Base-by-base conservation (phyloP, 92 coral and sea anemone species). In the Phymanthus crucifer region DNA sequence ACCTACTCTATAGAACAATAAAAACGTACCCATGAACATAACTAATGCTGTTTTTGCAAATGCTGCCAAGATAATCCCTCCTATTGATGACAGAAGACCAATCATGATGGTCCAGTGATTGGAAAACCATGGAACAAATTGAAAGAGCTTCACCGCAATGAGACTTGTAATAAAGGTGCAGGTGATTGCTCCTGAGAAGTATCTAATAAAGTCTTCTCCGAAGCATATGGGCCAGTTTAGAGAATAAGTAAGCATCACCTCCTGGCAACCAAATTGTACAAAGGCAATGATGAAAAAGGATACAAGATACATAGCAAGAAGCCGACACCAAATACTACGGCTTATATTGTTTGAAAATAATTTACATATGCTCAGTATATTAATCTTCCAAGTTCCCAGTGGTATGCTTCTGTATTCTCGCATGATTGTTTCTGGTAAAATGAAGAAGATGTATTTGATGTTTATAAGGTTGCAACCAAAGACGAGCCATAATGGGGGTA, bases 161-260 rank as follows among this genome's bases (percentile, higher is more conserved):
- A 84, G 54, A 35, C 88, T 84, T 79, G 84, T 16, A 31, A 84
- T 47, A 72, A 57, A 79, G 9, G 74, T 71, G 32, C 80, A 66
- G 61, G 79, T 56, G 0, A 79, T 64, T 34, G 80, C 84, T 23
- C 84, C 88, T 1, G 45, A 40, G n/a, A 84, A 73, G 78, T 79
- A 79, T 0, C 57, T 69, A 79, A 35, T n/a, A 58, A 38, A 65
- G 0, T 71, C 57, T 50, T 52, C 35, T 1, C 47, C 46, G 36
- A 84, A 84, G 50, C 84, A 84, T 35, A 84, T 70, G 2, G 84
- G 83, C 80, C 80, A 76, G 26, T 70, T 58, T 38, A 78, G 46
- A 61, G 88, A 74, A 75, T 79, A 73, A 18, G 73, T 71, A 27
- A 78, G 46, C n/a, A 84, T 24, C 16, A 77, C 48, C 37, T 64